Percentiles rank a stretch among this genome's conserved stretches.
Evolutionary conservation across 2,797 vertebrate genomes (phyloP).

Genomic region (Lithobates sylvaticus): DNA sequence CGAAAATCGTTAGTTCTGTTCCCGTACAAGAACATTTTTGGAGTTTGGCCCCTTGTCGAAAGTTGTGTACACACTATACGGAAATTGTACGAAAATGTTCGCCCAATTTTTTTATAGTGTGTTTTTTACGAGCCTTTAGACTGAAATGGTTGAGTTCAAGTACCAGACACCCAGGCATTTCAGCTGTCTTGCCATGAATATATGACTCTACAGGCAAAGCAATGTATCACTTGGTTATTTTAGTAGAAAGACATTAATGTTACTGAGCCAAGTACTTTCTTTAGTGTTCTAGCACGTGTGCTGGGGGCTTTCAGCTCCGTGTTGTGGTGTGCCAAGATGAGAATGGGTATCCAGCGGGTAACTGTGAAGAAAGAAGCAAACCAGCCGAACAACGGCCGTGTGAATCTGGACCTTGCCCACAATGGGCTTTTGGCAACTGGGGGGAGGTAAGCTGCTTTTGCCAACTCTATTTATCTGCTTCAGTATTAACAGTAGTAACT

Average conservation of each 20-base stretch:
- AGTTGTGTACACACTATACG: no score
- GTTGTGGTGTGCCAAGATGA: conserved; percentile 98
- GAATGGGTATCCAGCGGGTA: conserved; percentile 89
- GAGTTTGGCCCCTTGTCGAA: no score
- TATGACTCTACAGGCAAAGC: no score
- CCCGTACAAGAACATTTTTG: no score
- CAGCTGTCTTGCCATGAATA: background rate
- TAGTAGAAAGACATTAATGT: background rate
- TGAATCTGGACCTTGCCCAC: conserved; percentile 94
- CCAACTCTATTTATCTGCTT: background rate
- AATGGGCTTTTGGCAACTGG: conserved; percentile 95
- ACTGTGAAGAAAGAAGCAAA: conserved; percentile 89
- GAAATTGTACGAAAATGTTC: no score
- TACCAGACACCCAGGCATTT: background rate
- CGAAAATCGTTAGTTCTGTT: no score
- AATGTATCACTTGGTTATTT: background rate
- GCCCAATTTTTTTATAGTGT: no score
- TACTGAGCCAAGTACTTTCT: conserved; percentile 56
- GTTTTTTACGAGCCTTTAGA: no score
- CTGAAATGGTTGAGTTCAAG: no score
- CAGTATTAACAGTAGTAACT: background rate
- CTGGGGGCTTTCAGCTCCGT: conserved; percentile 95
- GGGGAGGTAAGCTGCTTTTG: conserved; percentile 85
- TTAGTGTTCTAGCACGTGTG: conserved; percentile 98
- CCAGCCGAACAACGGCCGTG: conserved; percentile 92